Conservation (phyloP, 1,140 invertebrate species). For the Musca vetustissima region DNA sequence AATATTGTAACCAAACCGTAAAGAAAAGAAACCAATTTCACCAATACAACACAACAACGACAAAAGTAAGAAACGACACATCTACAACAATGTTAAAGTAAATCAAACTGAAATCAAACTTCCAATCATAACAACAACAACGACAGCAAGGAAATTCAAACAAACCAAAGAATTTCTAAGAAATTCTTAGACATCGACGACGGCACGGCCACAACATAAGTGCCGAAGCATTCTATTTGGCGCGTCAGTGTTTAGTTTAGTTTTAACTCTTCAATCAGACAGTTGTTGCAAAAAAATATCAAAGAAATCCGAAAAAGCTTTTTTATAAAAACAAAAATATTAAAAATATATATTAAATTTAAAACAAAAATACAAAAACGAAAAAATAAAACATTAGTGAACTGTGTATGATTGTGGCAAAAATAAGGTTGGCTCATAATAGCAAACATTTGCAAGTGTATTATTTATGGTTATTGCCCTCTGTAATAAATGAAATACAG, state of each 20-base stretch:
- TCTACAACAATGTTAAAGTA: too few species aligned
- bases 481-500: neutral
- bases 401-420: too few species aligned
- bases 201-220: slow-evolving; percentile 13
- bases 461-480: slow-evolving; percentile 6
- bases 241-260: slow-evolving; percentile 11
- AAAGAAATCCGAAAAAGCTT: too few species aligned
- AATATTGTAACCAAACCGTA: too few species aligned
- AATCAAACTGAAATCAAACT: neutral
- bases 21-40: too few species aligned
- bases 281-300: neutral
- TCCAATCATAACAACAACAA: neutral
- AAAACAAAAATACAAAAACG: too few species aligned
- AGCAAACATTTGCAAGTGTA: slow-evolving; percentile 2
- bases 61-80: too few species aligned
- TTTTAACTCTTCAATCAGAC: slow-evolving; percentile 12
- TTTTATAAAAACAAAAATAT: too few species aligned
- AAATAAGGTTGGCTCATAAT: slow-evolving; percentile 1
- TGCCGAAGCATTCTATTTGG: neutral
- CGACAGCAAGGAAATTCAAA: neutral
- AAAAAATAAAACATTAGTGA: neutral
- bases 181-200: slow-evolving; percentile 11
- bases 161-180: slow-evolving; percentile 22
- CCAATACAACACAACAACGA: too few species aligned
- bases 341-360: too few species aligned